Base-by-base conservation (phyloP, 1,140 invertebrate species). In the Papilio machaon region DNA sequence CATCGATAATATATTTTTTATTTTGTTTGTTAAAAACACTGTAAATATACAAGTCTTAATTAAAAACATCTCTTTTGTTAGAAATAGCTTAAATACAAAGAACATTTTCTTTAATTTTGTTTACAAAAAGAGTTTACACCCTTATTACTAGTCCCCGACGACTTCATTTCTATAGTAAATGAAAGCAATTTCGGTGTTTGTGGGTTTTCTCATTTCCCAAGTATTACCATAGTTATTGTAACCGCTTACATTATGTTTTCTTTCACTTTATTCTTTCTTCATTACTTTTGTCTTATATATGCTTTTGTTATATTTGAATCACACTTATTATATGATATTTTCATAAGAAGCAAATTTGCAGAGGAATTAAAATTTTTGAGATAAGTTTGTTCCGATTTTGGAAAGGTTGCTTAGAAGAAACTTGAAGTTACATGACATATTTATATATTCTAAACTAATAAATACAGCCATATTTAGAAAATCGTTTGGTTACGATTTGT, bases 101-200 rank as follows among this genome's bases (percentile, higher is more conserved):
- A 35, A 70, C 2, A 35, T 35, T 15, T 70, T 70, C 30, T 38
- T 70, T 38, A 17, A 35, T 70, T 35, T 70, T 70, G 64, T 70
- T 35, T 38, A 38, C 30, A 70, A 70, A 70, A 70, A 70, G 64
- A 70, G 64, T 70, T 38, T 70, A 38, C 64, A 35, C 23, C 64
- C 23, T 70, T 70, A 38, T 70, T 38, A 70, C 30, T 35, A 70
- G 13, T 70, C 64, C 30, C 64, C 13, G 64, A 17, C 23, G 64
- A 70, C 64, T 35, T 70, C 30, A 35, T 70, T 70, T 70, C 64
- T 70, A 70, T 70, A 70, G 30, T 35, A 70, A 70, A 70, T 64
- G 60, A 64, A 64, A 64, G 23, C 60, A 64, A 64, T 64, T 64
- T 64, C 23, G 19, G 60, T 30, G 60, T 64, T 64, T 64, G 60